Percentiles rank a stretch among this genome's conserved stretches.
Conservation (phyloP, 2,113 vertebrate genomes). For the Morone saxatilis region DNA sequence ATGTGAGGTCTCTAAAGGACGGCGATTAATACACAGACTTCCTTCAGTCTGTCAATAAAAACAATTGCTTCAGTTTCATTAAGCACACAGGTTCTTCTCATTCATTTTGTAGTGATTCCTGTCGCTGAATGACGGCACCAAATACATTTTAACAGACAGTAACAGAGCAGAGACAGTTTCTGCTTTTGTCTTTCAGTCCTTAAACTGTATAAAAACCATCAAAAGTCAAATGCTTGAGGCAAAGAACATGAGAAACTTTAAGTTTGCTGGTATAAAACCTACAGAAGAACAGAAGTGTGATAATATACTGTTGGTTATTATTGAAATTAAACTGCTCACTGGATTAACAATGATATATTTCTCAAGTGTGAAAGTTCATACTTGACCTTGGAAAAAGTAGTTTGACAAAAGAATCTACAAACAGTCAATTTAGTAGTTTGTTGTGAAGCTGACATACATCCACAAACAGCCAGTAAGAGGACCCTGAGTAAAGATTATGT, state of each 20-base stretch:
- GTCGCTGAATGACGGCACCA: neutral
- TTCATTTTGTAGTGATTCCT: neutral
- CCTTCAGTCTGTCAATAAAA: neutral
- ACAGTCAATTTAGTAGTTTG: neutral
- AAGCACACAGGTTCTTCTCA: neutral
- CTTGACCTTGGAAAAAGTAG: neutral
- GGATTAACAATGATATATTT: neutral
- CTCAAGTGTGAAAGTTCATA: neutral
- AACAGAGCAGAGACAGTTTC: neutral
- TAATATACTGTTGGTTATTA: neutral
- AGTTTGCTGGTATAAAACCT: no score
- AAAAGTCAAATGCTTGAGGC: constrained; percentile 8
- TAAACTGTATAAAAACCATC: neutral
- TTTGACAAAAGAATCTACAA: neutral
- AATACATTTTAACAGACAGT: neutral
- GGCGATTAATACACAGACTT: neutral
- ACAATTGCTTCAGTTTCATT: neutral
- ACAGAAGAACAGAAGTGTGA: neutral
- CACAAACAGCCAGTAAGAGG: neutral
- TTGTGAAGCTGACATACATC: neutral
- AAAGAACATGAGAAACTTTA: constrained; percentile 30
- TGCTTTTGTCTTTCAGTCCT: constrained; percentile 10
- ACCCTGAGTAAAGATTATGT: neutral
- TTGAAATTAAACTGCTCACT: neutral
- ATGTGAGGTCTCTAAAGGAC: constrained; percentile 8